Base-by-base conservation (phyloP, 2,797 vertebrate genomes). In the Sebastes kiyomatsui region DNA sequence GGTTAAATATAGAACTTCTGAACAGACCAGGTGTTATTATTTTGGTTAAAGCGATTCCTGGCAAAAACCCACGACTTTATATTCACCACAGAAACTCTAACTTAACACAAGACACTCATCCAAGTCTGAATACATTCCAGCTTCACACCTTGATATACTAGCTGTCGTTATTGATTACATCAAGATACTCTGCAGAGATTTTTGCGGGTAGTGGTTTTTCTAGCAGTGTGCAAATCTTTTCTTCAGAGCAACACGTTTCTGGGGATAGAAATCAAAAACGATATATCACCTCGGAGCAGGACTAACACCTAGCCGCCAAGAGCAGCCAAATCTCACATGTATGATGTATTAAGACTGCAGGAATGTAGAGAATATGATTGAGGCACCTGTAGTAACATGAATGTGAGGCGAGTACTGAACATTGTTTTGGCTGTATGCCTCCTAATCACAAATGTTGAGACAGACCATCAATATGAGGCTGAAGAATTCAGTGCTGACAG, bases 261-360 rank as follows among this genome's bases (percentile, higher is more conserved):
- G 16, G 10, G 52, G 55, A 35, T 18, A 33, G 30, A 72, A 52
- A 87, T 92, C 77, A 87, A 86, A 87, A 75, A 70, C 72, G 69
- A 80, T 77, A 46, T 12, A 80, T 90, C 65, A 85, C 32, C 20
- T 59, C 6, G 6, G 35, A 58, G 75, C 54, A 33, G 52, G 33
- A 67, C 42, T 27, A 55, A 30, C 55, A 62, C 52, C 16, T 54
- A 4, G 46, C 80, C 77, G 82, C 72, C 76, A 77, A 69, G 68
- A 72, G 54, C 73, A 58, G 35, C 70, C 66, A 55, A 46, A 60
- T 66, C 65, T 12, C 14, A 20, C 54, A 54, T 71, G 35, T 64
- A 30, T 2, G 70, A 70, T 75, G 33, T 14, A 75, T 58, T 73
- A 33, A 54, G 49, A 55, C 28, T 27, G 13, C 35, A 76, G 25